These are phyloP conservation scores for Agrilus cyanescens DNA, from an alignment of 2,888 invertebrate species.

Conservation along the genomic window DNA sequence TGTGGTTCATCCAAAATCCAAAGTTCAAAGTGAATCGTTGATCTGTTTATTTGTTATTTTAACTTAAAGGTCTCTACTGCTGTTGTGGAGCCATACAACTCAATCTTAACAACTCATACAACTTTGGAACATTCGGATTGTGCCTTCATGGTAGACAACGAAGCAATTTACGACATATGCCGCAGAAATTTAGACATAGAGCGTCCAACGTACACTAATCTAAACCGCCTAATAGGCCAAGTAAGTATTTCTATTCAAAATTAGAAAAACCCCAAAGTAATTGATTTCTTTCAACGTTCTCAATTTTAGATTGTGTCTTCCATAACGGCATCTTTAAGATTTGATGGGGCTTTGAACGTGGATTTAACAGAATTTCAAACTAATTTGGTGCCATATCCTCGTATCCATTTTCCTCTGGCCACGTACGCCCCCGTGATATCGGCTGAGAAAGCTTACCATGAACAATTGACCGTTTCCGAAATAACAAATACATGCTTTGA, in stretches of 20 bases:
- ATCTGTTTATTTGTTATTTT: not conserved
- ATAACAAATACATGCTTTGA: constrained; percentile 94
- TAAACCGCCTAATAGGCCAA: constrained; percentile 76
- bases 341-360: constrained; percentile 86
- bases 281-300: not conserved
- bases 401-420: constrained; percentile 88
- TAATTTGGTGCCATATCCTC: constrained; percentile 85
- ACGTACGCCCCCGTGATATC: constrained; percentile 88
- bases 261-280: not conserved
- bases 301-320: constrained; percentile 70
- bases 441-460: constrained; percentile 87
- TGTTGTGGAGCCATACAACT: constrained; percentile 83
- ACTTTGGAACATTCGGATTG: constrained; percentile 79
- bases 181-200: constrained; percentile 76
- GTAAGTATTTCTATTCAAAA: constrained; percentile 22
- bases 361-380: constrained; percentile 92
- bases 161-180: constrained; percentile 81
- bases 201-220: constrained; percentile 73
- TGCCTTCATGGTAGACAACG: constrained; percentile 89
- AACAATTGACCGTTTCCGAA: constrained; percentile 80
- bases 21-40: no score
- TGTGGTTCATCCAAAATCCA: no score
- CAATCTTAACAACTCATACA: constrained; percentile 85
- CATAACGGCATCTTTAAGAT: constrained; percentile 86
- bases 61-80: constrained; percentile 57